phyloP scores from a whole-genome alignment of 2,797 vertebrate genomes.

The Ispidina lecontei region DNA sequence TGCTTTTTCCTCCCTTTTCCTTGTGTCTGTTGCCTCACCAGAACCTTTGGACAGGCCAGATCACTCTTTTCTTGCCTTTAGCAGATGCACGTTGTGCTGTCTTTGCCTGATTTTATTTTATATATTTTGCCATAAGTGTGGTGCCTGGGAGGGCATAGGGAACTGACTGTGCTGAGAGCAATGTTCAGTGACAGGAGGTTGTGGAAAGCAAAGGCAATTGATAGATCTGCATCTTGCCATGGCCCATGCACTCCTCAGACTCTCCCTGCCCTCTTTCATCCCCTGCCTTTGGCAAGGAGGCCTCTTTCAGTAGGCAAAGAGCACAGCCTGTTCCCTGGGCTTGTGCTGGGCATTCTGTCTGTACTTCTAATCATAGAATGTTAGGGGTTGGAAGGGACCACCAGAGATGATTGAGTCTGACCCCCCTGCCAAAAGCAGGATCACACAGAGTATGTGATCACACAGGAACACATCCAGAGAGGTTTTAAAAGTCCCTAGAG shows the following conservation, averaged over 20 bases:
- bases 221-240: fast-evolving
- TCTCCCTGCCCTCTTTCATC: not conserved
- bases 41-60: not conserved
- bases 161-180: not conserved
- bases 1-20: not conserved
- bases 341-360: not conserved
- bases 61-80: not conserved
- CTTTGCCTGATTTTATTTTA: not conserved
- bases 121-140: not conserved
- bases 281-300: not conserved
- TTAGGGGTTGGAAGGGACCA: no score
- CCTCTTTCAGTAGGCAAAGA: not conserved
- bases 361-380: not conserved
- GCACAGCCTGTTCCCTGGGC: not conserved
- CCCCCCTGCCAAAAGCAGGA: no score
- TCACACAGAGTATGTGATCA: no score
- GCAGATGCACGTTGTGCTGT: not conserved
- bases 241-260: fast-evolving
- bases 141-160: not conserved
- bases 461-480: no score
- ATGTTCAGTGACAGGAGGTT: not conserved
- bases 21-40: not conserved
- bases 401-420: no score
- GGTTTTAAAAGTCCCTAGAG: no score
- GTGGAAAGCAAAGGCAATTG: not conserved